These are phyloP conservation scores for Microtus richardsoni DNA, from an alignment of 2,113 vertebrate genomes.

Conservation along the genomic window DNA sequence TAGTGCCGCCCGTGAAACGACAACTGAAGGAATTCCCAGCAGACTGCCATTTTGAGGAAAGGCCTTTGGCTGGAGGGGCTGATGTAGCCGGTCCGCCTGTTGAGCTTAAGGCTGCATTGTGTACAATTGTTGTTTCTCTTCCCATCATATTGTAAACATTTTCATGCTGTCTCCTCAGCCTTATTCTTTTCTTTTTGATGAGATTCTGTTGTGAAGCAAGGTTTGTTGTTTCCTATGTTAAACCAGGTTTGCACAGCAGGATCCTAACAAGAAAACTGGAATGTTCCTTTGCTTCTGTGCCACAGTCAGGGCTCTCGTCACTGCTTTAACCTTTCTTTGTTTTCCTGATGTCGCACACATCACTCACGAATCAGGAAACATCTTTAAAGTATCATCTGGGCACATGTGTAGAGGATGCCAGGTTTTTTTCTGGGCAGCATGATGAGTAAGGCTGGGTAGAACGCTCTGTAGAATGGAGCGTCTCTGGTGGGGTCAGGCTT, in stretches of 20 bases:
- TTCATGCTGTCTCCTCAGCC: background rate
- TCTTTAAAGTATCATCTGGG: background rate
- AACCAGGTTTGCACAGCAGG: background rate
- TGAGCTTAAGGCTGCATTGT: background rate
- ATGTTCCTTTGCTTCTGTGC: background rate
- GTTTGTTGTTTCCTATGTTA: conserved; percentile 7
- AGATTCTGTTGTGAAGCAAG: conserved; percentile 19
- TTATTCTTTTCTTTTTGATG: conserved; percentile 10
- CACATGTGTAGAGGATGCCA: background rate
- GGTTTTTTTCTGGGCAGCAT: background rate
- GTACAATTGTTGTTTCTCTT: too few species aligned
- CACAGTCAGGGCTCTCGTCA: background rate
- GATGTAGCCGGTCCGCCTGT: background rate
- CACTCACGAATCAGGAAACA: background rate
- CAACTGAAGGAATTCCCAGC: background rate
- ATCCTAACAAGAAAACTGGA: conserved; percentile 7
- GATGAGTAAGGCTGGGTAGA: background rate
- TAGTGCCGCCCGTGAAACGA: background rate
- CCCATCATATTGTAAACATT: too few species aligned
- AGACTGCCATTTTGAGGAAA: conserved; percentile 50
- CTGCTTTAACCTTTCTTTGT: background rate
- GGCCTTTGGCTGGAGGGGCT: background rate
- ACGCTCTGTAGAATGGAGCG: background rate
- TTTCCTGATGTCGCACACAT: background rate
- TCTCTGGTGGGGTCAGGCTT: background rate